Evolutionary conservation across 2,888 invertebrate species (phyloP), one percentile per base, ranked within the genome.

Genomic region (Himalopsyche kuldschensis): DNA sequence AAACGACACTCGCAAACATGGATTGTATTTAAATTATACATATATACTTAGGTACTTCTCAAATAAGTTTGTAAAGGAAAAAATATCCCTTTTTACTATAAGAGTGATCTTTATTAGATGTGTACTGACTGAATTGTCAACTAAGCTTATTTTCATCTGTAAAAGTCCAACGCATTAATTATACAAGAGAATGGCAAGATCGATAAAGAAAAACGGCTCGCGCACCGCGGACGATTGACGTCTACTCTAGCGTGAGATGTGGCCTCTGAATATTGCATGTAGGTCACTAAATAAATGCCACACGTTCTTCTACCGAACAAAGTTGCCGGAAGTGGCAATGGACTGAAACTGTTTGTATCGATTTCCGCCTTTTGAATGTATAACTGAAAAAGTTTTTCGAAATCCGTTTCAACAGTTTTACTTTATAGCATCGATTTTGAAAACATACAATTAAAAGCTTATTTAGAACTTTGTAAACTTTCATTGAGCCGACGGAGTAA

Each of bases 251-350:
- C 69, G 69, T 69, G 69, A 69, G 69, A 69, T 69, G 35, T 76
- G 41, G 78, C 41, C 78, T 47, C 27, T 47, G 46, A 81, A 77
- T 83, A 81, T 83, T 83, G 83, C 81, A 83, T 83, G 83, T 83
- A 81, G 83, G 83, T 83, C 83, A 83, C 83, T 77, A 83, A 81
- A 78, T 81, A 81, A 81, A 83, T 83, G 78, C 83, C 80, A 35
- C 83, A 81, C 81, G 83, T 83, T 80, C 47, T 78, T 46, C 20
- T n/a, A 41, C 31, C 32, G 41, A 69, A 46, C 69, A 48, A 63
- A 79, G 79, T 79, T 77, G 82, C 63, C 80, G 83, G 80, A 83
- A 80, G 83, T 80, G 83, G 83, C 80, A 83, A 69, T 77, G 80
- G 80, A 77, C 80, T 80, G 81, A 78, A 32, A 32, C 81, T 78